These are phyloP conservation scores for Girardinus metallicus DNA, from an alignment of 2,797 vertebrate genomes.

Conservation along the genomic window DNA sequence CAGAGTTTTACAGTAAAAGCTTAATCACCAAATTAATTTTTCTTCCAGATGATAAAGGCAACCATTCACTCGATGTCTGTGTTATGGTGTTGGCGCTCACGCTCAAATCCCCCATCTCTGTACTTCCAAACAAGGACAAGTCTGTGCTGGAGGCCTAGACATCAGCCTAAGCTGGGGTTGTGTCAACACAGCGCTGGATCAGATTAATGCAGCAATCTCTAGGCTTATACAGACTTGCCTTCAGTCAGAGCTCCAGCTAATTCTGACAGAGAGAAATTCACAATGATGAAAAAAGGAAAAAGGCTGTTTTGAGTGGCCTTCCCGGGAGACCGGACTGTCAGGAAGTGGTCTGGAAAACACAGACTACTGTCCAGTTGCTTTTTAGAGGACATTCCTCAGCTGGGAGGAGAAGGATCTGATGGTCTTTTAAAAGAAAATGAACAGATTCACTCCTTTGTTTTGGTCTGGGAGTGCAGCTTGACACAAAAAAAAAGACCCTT, in stretches of 20 bases:
- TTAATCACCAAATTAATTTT: background rate
- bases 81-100: constrained; percentile 17
- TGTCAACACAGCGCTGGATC: constrained; percentile 62
- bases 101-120: constrained; percentile 32
- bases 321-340: constrained; percentile 44
- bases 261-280: constrained; percentile 29
- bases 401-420: constrained; percentile 58
- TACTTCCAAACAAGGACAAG: constrained; percentile 74
- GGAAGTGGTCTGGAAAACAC: constrained; percentile 69
- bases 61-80: background rate
- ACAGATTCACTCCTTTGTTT: constrained; percentile 29
- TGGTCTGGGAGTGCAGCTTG: background rate
- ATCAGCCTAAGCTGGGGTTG: constrained; percentile 61
- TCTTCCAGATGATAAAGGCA: background rate
- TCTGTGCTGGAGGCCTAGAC: constrained; percentile 42
- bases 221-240: constrained; percentile 18
- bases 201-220: constrained; percentile 48
- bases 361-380: constrained; percentile 59
- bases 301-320: constrained; percentile 11
- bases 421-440: constrained; percentile 24
- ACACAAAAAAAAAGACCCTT: background rate
- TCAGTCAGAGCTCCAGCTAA: constrained; percentile 49
- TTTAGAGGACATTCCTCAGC: constrained; percentile 67
- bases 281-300: constrained; percentile 18
- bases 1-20: background rate